Percentiles rank a stretch among this genome's conserved stretches.
phyloP scores from a whole-genome alignment of 2,113 vertebrate species.

The Rutilus rutilus region DNA sequence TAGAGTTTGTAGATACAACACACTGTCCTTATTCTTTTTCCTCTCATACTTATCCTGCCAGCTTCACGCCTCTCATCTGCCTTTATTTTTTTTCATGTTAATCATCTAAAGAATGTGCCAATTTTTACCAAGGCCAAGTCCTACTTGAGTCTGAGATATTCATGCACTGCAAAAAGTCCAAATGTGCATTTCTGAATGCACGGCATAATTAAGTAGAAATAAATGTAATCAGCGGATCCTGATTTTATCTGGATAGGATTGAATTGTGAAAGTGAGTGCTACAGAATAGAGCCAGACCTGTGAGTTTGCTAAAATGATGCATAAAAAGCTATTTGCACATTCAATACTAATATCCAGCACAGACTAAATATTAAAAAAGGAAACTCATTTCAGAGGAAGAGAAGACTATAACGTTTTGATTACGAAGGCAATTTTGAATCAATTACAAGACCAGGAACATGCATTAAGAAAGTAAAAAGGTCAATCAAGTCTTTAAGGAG shows the following conservation, averaged over 20 bases:
- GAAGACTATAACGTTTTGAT: neutral
- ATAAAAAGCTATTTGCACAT: neutral
- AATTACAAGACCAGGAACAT: neutral
- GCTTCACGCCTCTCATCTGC: conserved; percentile 12
- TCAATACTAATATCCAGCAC: neutral
- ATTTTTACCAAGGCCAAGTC: neutral
- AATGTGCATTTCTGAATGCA: neutral
- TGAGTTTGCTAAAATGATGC: too few relatives aligned
- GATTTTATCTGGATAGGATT: too few relatives aligned
- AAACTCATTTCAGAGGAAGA: neutral
- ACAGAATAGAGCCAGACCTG: too few relatives aligned
- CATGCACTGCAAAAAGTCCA: neutral
- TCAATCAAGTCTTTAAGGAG: neutral
- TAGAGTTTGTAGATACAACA: neutral
- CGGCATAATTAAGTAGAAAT: too few relatives aligned
- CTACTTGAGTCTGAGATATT: neutral
- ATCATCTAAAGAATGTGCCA: conserved; percentile 23
- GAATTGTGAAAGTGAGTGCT: too few relatives aligned
- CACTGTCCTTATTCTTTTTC: neutral
- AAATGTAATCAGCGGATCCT: too few relatives aligned
- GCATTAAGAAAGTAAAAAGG: neutral
- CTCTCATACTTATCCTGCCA: neutral
- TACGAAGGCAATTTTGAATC: neutral
- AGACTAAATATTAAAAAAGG: neutral
- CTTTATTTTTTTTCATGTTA: neutral